Conservation (phyloP, 2,797 vertebrate genomes). For the Enteromius argenteus region DNA sequence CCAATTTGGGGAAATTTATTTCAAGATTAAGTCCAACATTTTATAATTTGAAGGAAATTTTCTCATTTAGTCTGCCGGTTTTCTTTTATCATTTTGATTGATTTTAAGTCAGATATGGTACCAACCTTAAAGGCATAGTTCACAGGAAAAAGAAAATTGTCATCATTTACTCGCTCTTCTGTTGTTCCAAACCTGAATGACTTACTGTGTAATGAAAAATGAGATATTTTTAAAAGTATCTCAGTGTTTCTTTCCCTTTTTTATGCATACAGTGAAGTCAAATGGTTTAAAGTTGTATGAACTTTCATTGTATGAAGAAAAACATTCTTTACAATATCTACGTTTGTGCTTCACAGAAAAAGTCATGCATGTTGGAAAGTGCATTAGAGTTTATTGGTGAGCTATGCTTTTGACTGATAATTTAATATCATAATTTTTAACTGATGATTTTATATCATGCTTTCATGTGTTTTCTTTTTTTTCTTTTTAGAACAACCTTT, state of each 20-base stretch:
- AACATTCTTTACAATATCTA: neutral
- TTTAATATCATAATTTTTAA: constrained; percentile 47
- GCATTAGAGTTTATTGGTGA: neutral
- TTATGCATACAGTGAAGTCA: neutral
- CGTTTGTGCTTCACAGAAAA: neutral
- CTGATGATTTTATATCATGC: constrained; percentile 55
- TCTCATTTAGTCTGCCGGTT: constrained; percentile 19
- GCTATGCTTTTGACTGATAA: constrained; percentile 61
- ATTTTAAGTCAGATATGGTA: constrained; percentile 56
- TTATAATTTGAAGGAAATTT: constrained; percentile 55
- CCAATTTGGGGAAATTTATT: constrained; percentile 15
- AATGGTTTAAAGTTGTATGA: neutral
- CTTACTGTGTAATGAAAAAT: neutral
- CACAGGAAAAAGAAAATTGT: neutral
- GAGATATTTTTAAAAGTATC: neutral
- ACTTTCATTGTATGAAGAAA: neutral
- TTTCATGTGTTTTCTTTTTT: constrained; percentile 61
- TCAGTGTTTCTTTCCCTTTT: neutral
- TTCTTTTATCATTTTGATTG: constrained; percentile 50
- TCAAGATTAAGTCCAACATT: constrained; percentile 1
- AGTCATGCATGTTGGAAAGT: neutral
- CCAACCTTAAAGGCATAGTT: constrained; percentile 14
- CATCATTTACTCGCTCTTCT: neutral
- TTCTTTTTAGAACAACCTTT: constrained; percentile 63
- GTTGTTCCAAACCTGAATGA: neutral